phyloP scores from a whole-genome alignment of 2,888 invertebrate species.

The Lymantria monacha region DNA sequence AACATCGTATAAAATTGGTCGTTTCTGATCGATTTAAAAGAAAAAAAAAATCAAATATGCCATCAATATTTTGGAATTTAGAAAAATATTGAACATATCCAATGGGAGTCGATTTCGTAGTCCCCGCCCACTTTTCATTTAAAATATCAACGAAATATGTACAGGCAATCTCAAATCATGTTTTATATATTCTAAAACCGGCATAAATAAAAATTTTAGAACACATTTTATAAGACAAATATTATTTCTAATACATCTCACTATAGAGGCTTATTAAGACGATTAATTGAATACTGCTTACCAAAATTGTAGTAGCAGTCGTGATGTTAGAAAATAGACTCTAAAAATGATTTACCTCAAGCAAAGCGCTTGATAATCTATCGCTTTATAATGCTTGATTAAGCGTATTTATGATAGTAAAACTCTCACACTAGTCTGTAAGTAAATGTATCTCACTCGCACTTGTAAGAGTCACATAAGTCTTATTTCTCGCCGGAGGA shows the following conservation, averaged over 20 bases:
- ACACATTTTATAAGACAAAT: conserved; percentile 9
- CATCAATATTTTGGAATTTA: background rate
- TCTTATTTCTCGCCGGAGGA: conserved; percentile 72
- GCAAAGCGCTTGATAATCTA: conserved; percentile 14
- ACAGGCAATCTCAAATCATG: conserved; percentile 13
- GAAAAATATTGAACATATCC: background rate
- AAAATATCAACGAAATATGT: conserved; percentile 14
- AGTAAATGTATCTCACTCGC: conserved; percentile 17
- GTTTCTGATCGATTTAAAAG: background rate
- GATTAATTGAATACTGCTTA: conserved; percentile 19
- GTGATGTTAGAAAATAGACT: conserved; percentile 14
- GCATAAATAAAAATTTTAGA: conserved; percentile 2
- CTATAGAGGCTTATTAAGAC: conserved; percentile 5
- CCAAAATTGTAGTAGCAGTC: conserved; percentile 11
- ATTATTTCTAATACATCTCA: conserved; percentile 7
- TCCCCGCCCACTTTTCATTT: background rate
- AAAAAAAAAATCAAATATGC: background rate
- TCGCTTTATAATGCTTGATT: conserved; percentile 18
- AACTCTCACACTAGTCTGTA: conserved; percentile 7
- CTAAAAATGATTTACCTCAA: conserved; percentile 1
- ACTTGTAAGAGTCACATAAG: conserved; percentile 11
- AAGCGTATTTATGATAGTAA: conserved; percentile 19
- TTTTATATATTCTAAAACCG: conserved; percentile 6
- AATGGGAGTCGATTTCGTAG: background rate
- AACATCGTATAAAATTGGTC: conserved; percentile 8